Conservation (phyloP, 1,140 invertebrate species). For the Tyrophagus putrescentiae region DNA sequence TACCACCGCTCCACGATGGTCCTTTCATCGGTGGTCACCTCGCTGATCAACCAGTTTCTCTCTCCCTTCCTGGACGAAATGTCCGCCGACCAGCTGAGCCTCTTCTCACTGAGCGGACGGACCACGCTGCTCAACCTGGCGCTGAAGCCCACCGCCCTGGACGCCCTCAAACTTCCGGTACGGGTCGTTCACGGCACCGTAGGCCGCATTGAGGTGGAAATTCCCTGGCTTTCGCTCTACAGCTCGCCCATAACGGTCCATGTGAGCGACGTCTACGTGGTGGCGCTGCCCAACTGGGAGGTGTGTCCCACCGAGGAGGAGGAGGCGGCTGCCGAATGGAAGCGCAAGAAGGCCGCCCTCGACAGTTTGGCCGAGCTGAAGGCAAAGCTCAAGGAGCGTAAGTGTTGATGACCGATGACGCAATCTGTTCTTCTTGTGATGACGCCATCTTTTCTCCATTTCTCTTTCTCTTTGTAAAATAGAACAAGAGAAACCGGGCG, state of each 20-base stretch:
- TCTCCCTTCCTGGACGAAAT: slow-evolving; percentile 93
- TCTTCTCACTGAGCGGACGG: slow-evolving; percentile 97
- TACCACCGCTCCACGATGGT: slow-evolving; percentile 68
- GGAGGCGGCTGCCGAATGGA: slow-evolving; percentile 59
- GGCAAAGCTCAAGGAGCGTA: slow-evolving; percentile 44
- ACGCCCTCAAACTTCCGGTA: slow-evolving; percentile 75
- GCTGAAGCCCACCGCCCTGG: slow-evolving; percentile 77
- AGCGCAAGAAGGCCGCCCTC: slow-evolving; percentile 62
- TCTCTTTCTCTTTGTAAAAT: too few species aligned
- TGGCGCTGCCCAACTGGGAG: slow-evolving; percentile 77
- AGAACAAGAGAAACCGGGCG: slow-evolving; percentile 40
- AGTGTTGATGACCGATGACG: too few species aligned
- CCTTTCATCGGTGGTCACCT: slow-evolving; percentile 78
- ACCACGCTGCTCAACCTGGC: slow-evolving; percentile 77
- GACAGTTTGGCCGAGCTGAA: slow-evolving; percentile 63
- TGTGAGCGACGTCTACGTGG: slow-evolving; percentile 70
- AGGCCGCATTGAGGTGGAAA: slow-evolving; percentile 80
- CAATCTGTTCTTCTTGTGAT: too few species aligned
- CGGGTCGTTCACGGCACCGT: slow-evolving; percentile 75
- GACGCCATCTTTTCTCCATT: too few species aligned
- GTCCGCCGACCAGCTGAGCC: slow-evolving; percentile 75
- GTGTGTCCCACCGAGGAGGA: too few species aligned
- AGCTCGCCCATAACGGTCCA: slow-evolving; percentile 72
- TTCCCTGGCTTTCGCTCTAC: slow-evolving; percentile 96
- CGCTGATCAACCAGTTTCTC: slow-evolving; percentile 78